Evolutionary conservation across 2,888 invertebrate genomes (phyloP), one percentile per base, ranked within the genome.

Genomic region (Spilarctia lutea): DNA sequence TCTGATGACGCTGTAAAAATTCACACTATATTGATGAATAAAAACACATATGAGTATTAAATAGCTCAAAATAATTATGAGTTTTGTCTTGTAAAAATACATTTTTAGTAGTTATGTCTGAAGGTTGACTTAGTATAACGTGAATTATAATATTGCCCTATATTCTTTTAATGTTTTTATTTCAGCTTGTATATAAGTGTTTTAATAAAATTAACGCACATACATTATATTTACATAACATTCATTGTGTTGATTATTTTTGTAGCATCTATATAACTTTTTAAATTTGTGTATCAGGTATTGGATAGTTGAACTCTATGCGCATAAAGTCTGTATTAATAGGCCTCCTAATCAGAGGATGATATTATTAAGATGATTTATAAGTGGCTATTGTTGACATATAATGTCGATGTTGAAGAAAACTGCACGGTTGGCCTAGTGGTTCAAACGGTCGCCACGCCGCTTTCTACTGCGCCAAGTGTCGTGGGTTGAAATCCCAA

Each of bases 151-250:
- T n/a, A 56, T 68, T 60, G 1, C 48, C 3, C 67, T 56, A 2
- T 45, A 33, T 73, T 63, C n/a, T 63, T 48, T 69, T 52, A 48
- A 69, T 73, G 52, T 16, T 24, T 20, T 52, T 39, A 52, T 52
- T 56, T 39, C 11, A 68, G 63, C 48, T 73, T 72, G 20, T 56
- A 67, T 35, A 52, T 52, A n/a, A n/a, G n/a, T 71, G 18, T 30
- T 42, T 33, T 42, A 60, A 72, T 52, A n/a, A 63, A 35, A 48
- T 48, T 48, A 20, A 48, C 48, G 20, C 48, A 48, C 7, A 39
- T 7, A 39, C 11, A 6, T 39, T 39, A 35, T 30, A 52, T 52
- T 27, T 39, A 45, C 33, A 60, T 33, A 24, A 48, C 45, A 30
- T 65, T 52, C 35, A 67, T 65, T 66, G 65, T 42, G 35, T 52